These are phyloP conservation scores for Luperina testacea DNA, from an alignment of 2,888 invertebrate species.

Conservation along the genomic window DNA sequence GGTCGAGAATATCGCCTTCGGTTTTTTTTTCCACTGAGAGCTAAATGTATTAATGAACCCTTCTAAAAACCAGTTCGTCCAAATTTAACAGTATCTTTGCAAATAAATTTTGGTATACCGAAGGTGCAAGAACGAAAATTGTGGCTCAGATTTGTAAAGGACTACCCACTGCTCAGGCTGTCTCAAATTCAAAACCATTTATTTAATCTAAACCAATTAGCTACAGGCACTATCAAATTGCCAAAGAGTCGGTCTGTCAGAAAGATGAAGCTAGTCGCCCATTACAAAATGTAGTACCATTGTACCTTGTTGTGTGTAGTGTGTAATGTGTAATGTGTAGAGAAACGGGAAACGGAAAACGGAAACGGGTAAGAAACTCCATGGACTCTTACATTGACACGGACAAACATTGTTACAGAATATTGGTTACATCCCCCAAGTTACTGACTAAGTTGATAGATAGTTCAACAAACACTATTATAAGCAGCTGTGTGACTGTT, in stretches of 20 bases:
- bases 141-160: background rate
- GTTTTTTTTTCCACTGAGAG: background rate
- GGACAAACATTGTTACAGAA: background rate
- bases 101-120: background rate
- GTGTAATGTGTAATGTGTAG: background rate
- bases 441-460: background rate
- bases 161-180: background rate
- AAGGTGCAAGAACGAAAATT: background rate
- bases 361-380: background rate
- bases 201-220: background rate
- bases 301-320: no score
- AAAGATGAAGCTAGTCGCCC: background rate
- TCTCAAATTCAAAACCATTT: background rate
- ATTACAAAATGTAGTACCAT: background rate
- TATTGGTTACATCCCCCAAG: background rate
- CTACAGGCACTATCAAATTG: background rate
- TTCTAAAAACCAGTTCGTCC: background rate
- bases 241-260: background rate
- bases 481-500: slow-evolving; percentile 1
- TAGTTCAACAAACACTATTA: background rate
- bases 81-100: no score
- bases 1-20: background rate
- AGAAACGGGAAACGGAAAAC: no score
- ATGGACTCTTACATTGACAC: no score
- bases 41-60: background rate